Conservation (phyloP, 2,888 invertebrate genomes). For the Horisme vitalbata region DNA sequence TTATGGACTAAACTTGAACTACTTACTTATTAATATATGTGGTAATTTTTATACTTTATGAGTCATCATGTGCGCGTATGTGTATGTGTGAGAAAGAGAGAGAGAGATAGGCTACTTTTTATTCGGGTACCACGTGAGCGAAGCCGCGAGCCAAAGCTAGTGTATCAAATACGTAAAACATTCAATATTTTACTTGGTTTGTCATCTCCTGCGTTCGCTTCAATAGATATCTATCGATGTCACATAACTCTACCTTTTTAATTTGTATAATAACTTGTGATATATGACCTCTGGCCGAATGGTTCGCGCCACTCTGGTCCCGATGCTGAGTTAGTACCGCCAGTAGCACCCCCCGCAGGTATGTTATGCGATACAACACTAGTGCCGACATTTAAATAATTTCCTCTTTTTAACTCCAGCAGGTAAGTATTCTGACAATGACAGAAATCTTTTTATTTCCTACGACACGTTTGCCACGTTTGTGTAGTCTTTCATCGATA, state of each 20-base stretch:
- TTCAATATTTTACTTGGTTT: slow-evolving; percentile 48
- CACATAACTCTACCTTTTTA: slow-evolving; percentile 66
- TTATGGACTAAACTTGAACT: too few species aligned
- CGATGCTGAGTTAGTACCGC: slow-evolving; percentile 56
- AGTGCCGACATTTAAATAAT: slow-evolving; percentile 55
- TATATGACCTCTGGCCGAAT: slow-evolving; percentile 50
- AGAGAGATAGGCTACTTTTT: too few species aligned
- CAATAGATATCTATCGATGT: slow-evolving; percentile 68
- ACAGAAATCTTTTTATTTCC: slow-evolving; percentile 23
- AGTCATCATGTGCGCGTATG: too few species aligned
- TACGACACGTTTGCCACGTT: slow-evolving; percentile 5
- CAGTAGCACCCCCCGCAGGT: slow-evolving; percentile 76
- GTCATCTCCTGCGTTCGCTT: slow-evolving; percentile 56
- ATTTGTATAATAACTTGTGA: slow-evolving; percentile 67
- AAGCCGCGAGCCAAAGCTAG: too few species aligned
- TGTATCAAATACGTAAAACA: too few species aligned
- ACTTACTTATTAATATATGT: too few species aligned
- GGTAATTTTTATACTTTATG: too few species aligned
- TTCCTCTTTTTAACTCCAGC: slow-evolving; percentile 40
- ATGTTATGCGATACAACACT: slow-evolving; percentile 70
- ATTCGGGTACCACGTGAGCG: too few species aligned
- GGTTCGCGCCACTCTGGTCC: slow-evolving; percentile 37
- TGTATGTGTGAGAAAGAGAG: too few species aligned
- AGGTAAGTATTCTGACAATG: slow-evolving; percentile 31
- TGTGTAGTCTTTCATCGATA: slow-evolving; percentile 37